Evolutionary conservation across 2,888 invertebrate species (phyloP).

Genomic region (Ophraella communa): DNA sequence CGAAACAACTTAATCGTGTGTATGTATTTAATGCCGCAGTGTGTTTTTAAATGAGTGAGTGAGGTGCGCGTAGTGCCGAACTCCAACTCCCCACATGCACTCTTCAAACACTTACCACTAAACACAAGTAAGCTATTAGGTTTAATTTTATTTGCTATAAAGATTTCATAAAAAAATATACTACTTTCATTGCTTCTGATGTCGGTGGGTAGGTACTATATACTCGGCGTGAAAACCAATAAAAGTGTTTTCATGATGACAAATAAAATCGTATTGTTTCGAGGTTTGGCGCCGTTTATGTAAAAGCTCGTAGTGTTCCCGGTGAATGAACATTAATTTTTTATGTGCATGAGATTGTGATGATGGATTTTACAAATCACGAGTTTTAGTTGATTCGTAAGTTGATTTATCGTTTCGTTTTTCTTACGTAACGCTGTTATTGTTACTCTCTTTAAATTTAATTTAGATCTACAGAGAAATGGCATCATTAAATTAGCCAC

Average conservation of each 20-base stretch:
- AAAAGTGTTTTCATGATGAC: conserved; percentile 35
- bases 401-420: conserved; percentile 4
- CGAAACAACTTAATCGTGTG: conserved; percentile 48
- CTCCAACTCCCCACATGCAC: conserved; percentile 32
- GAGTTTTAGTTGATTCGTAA: conserved; percentile 20
- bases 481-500: no score
- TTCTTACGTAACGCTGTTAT: neutral
- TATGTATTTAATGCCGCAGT: conserved; percentile 40
- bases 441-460: no score
- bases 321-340: conserved; percentile 17
- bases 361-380: conserved; percentile 24
- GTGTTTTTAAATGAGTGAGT: conserved; percentile 32
- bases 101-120: conserved; percentile 37
- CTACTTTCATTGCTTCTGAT: conserved; percentile 33
- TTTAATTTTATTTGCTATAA: conserved; percentile 43
- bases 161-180: conserved; percentile 43
- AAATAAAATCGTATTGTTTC: conserved; percentile 35
- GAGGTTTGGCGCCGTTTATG: conserved; percentile 32
- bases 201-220: conserved; percentile 24
- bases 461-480: no score
- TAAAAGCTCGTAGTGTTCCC: conserved; percentile 8
- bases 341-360: conserved; percentile 12
- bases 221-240: conserved; percentile 33
- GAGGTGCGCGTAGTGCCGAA: conserved; percentile 37
- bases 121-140: conserved; percentile 45